Evolutionary conservation across 2,797 vertebrate genomes (phyloP).

Genomic region (Hoplostethus mediterraneus): DNA sequence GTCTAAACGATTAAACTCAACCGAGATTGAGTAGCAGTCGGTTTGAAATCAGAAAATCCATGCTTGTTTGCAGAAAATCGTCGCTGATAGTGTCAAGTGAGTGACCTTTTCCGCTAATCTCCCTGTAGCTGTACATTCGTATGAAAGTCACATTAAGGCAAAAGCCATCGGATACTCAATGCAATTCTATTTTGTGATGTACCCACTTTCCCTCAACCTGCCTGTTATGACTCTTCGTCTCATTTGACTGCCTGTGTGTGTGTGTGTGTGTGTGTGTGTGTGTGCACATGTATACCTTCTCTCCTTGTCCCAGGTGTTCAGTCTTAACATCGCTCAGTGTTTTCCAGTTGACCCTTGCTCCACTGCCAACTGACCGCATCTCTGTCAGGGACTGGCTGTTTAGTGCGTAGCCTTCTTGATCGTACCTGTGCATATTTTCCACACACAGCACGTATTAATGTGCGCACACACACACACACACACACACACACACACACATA

Average conservation of each 20-base stretch:
- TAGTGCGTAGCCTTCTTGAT: slow-evolving; percentile 56
- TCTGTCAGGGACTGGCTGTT: slow-evolving; percentile 73
- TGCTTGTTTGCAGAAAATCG: slow-evolving; percentile 40
- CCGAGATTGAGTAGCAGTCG: slow-evolving; percentile 38
- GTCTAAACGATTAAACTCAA: slow-evolving; percentile 52
- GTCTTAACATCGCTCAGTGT: slow-evolving; percentile 70
- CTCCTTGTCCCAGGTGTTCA: slow-evolving; percentile 68
- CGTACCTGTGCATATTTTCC: slow-evolving; percentile 66
- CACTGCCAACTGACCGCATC: slow-evolving; percentile 25
- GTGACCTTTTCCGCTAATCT: slow-evolving; percentile 17
- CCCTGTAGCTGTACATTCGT: not conserved
- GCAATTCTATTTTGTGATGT: not conserved
- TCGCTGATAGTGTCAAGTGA: slow-evolving; percentile 36
- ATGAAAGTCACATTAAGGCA: not conserved
- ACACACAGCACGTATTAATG: slow-evolving; percentile 21
- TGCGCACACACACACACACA: not conserved
- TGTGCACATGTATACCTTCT: slow-evolving; percentile 61
- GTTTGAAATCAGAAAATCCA: slow-evolving; percentile 35
- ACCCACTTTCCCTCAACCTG: too few species aligned
- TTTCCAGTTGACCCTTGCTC: slow-evolving; percentile 70
- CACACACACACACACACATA: slow-evolving; percentile 18
- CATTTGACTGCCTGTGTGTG: not conserved
- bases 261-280: not conserved
- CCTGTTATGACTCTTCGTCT: too few species aligned
- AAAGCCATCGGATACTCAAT: not conserved